Base-by-base conservation (phyloP, 2,888 invertebrate genomes). In the Brachylomia viminalis region DNA sequence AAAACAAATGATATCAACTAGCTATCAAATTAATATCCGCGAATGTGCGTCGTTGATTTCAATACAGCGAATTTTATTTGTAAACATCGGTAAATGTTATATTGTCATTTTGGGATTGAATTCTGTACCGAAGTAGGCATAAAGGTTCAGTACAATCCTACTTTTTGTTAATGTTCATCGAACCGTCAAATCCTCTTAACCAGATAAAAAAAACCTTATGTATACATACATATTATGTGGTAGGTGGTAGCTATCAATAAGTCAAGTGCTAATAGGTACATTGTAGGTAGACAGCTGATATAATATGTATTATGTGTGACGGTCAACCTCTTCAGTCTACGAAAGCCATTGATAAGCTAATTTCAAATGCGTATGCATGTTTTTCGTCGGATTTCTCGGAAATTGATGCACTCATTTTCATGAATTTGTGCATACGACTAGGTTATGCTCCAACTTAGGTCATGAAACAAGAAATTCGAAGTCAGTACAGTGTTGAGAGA, bases 31-130 rank as follows among this genome's bases (percentile, higher is more conserved):
- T 42, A 54, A 66, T 81, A 70, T 75, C 61, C 15, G 59, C 64
- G 38, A 59, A 80, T 47, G 15, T 80, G 75, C 79, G 79, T 61
- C 54, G 73, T 78, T 78, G 20, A n/a, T 70, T 75, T 74, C 15
- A 69, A 45, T 72, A 38, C n/a, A 56, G 49, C 15, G 1, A 49
- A 74, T 58, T 74, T 38, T 47, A 69, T 72, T 68, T 68, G 61
- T 72, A 74, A 82, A 75, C 49, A 72, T 66, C n/a, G 33, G 7
- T 33, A 33, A 49, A 23, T n/a, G 23, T 54, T 59, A 30, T 54
- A 70, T 74, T 47, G 45, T 1, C 38, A 59, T 64, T 59, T 77
- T 61, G 33, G 23, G 33, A 64, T 64, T 62, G 45, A 70, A 79
- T 75, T 10, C 47, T 59, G 20, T 45, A 47, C 20, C 10, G 27